A percentile compares a stretch with the other conserved stretches of the same genome.
Evolutionary conservation across 2,888 invertebrate genomes (phyloP).

Genomic region (Chydorus sphaericus): DNA sequence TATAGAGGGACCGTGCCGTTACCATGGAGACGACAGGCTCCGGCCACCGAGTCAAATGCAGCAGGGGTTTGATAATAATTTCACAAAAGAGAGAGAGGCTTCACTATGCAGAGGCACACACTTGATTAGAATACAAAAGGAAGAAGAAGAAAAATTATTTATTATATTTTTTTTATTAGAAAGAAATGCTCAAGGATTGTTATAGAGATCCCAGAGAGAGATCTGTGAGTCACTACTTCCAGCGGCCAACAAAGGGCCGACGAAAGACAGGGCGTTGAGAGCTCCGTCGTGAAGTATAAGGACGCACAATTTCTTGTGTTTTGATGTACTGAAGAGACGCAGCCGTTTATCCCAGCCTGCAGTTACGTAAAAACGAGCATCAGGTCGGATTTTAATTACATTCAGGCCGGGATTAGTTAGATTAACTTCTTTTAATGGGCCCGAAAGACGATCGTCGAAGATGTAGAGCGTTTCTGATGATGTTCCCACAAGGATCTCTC

Average conservation of each 20-base stretch:
- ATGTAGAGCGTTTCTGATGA: conserved; percentile 1
- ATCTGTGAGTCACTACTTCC: neutral
- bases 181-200: neutral
- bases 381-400: neutral
- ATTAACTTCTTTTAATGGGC: neutral
- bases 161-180: too few relatives aligned
- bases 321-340: conserved; percentile 3
- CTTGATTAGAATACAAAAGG: conserved; percentile 4
- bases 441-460: neutral
- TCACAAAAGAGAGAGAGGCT: neutral
- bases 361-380: neutral
- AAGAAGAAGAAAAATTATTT: too few relatives aligned
- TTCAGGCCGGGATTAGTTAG: conserved; percentile 4
- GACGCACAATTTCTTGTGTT: conserved; percentile 1
- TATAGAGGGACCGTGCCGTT: conserved; percentile 7
- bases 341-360: conserved; percentile 8
- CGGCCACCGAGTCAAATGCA: neutral
- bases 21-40: conserved; percentile 4
- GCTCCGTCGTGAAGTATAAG: neutral
- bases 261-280: neutral
- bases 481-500: conserved; percentile 5
- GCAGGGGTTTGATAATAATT: conserved; percentile 4
- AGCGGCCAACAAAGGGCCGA: neutral
- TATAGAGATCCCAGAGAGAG: conserved; percentile 1
- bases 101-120: conserved; percentile 7